A percentile compares a stretch with the other conserved stretches of the same genome.
These are phyloP conservation scores for Microctenopoma steveboyesi DNA, from an alignment of 2,797 vertebrate species.

Conservation along the genomic window DNA sequence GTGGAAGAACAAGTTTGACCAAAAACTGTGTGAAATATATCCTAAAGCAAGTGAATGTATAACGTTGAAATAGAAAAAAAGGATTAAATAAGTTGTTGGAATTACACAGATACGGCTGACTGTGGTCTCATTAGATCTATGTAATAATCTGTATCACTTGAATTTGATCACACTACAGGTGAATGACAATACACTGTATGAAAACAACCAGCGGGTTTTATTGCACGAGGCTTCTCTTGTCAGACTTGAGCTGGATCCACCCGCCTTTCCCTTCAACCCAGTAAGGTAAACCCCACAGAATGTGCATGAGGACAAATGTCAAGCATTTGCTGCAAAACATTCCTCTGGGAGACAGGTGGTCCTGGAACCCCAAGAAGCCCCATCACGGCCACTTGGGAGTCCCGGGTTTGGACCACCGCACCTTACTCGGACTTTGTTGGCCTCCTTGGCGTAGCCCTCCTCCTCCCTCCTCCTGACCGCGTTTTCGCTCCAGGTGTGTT, in stretches of 20 bases:
- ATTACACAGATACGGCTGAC: background rate
- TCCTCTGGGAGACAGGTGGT: background rate
- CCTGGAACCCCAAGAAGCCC: background rate
- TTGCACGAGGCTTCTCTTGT: no score
- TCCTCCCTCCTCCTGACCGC: background rate
- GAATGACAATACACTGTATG: no score
- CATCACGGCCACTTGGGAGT: background rate
- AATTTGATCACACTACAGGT: background rate
- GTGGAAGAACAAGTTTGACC: background rate
- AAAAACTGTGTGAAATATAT: background rate
- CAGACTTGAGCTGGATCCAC: no score
- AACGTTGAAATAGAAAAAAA: background rate
- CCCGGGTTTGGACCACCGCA: background rate
- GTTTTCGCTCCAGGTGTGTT: constrained; percentile 44
- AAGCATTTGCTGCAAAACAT: no score
- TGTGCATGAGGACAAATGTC: no score
- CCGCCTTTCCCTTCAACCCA: no score
- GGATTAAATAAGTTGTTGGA: background rate
- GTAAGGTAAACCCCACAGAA: no score
- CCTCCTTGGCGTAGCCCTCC: background rate
- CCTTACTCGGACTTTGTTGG: no score
- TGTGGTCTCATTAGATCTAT: background rate
- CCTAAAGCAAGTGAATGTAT: background rate
- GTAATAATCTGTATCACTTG: background rate
- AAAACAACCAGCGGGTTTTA: no score